Conservation (phyloP, 2,797 vertebrate species). For the Nyctibius grandis region DNA sequence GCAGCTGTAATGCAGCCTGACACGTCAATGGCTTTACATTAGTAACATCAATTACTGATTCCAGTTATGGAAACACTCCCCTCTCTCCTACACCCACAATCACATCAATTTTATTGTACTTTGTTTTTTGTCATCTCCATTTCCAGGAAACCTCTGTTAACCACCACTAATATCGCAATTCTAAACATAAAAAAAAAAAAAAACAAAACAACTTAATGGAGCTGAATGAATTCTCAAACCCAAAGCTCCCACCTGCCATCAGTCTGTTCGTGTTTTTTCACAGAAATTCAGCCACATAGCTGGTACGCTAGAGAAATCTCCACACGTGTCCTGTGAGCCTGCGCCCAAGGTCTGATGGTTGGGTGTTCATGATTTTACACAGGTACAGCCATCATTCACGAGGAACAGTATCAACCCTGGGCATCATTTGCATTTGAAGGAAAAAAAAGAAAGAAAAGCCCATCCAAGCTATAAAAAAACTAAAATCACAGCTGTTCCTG, state of each 20-base stretch:
- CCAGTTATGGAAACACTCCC: not conserved
- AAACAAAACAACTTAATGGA: not conserved
- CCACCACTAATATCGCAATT: not conserved
- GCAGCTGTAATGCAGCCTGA: not conserved
- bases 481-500: not conserved
- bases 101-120: not conserved
- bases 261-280: not conserved
- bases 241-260: not conserved
- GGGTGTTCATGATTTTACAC: not conserved
- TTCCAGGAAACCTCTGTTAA: not conserved
- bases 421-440: not conserved
- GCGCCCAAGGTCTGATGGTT: not conserved
- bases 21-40: not conserved
- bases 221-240: not conserved
- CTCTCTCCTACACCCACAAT: not conserved
- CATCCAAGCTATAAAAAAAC: not conserved
- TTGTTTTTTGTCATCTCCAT: not conserved
- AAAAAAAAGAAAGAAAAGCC: not conserved
- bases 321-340: not conserved
- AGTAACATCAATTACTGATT: not conserved
- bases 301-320: not conserved
- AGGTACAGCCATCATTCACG: not conserved
- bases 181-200: not conserved
- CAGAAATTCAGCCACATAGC: not conserved
- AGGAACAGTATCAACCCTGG: not conserved